These are phyloP conservation scores for Octomys mimax DNA, from an alignment of 2,797 vertebrate species.

Conservation along the genomic window DNA sequence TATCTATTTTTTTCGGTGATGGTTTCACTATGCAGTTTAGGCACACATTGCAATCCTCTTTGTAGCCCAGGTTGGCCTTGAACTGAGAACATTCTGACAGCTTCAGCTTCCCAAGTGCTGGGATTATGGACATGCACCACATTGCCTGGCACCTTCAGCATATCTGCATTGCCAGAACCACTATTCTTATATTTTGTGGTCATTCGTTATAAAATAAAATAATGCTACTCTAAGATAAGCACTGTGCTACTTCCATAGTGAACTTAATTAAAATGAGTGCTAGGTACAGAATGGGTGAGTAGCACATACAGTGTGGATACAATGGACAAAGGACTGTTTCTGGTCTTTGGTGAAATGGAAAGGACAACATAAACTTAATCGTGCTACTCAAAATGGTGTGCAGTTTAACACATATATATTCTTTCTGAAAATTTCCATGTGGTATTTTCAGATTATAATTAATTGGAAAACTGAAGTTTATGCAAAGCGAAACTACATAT, in stretches of 20 bases:
- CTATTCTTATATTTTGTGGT: neutral
- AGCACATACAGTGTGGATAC: no score
- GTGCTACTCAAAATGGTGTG: neutral
- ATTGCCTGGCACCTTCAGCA: neutral
- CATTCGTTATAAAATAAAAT: neutral
- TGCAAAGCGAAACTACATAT: neutral
- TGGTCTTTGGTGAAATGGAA: neutral
- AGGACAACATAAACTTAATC: neutral
- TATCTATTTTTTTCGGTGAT: neutral
- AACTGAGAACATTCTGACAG: neutral
- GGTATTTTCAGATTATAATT: neutral
- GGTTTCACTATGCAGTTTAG: neutral
- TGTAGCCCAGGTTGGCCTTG: no score
- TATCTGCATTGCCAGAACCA: neutral
- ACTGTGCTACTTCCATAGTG: neutral
- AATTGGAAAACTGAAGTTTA: neutral
- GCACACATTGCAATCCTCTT: no score
- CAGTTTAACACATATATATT: neutral
- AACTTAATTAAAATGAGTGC: neutral
- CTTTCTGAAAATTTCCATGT: neutral
- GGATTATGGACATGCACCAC: neutral
- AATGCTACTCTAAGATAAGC: neutral
- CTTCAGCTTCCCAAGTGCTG: neutral
- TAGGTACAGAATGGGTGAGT: neutral
- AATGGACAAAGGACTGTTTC: neutral